Conservation (phyloP, 2,888 invertebrate genomes). For the Onthophagus sagittarius region DNA sequence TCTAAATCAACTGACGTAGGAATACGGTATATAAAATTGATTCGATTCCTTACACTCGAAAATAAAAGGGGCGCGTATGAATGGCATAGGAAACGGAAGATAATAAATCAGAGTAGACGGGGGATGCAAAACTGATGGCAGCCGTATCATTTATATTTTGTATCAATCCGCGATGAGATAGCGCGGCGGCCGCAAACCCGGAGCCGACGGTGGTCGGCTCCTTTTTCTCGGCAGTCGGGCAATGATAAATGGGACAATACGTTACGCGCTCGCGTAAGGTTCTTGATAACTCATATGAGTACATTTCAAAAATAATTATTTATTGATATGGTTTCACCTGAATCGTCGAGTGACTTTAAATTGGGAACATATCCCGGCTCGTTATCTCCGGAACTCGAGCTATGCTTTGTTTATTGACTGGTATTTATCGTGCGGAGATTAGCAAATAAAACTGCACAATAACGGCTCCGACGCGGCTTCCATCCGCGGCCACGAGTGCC, state of each 20-base stretch:
- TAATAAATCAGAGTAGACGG: slow-evolving; percentile 37
- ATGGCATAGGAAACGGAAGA: slow-evolving; percentile 34
- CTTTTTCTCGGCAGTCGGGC: slow-evolving; percentile 25
- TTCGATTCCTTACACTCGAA: slow-evolving; percentile 8
- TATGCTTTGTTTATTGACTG: slow-evolving; percentile 7
- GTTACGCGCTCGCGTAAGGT: slow-evolving; percentile 27
- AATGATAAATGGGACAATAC: slow-evolving; percentile 38
- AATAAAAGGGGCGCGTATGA: slow-evolving; percentile 24
- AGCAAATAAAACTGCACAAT: slow-evolving; percentile 2
- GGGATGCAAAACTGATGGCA: slow-evolving; percentile 39
- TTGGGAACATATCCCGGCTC: neutral
- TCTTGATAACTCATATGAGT: slow-evolving; percentile 14
- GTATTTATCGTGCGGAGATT: slow-evolving; percentile 9
- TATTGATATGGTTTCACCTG: too few species aligned
- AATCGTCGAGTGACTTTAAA: too few species aligned
- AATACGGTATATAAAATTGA: slow-evolving; percentile 5
- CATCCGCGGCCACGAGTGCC: neutral
- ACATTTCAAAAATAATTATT: too few species aligned
- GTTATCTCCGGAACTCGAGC: slow-evolving; percentile 5
- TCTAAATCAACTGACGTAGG: neutral
- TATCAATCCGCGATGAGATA: slow-evolving; percentile 43
- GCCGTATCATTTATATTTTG: slow-evolving; percentile 43
- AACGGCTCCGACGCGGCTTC: neutral
- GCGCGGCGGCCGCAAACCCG: slow-evolving; percentile 11
- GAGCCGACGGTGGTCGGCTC: slow-evolving; percentile 14